Percentiles rank a stretch among this genome's conserved stretches.
Conservation (phyloP, 2,888 invertebrate genomes). For the Coleophora deauratella region DNA sequence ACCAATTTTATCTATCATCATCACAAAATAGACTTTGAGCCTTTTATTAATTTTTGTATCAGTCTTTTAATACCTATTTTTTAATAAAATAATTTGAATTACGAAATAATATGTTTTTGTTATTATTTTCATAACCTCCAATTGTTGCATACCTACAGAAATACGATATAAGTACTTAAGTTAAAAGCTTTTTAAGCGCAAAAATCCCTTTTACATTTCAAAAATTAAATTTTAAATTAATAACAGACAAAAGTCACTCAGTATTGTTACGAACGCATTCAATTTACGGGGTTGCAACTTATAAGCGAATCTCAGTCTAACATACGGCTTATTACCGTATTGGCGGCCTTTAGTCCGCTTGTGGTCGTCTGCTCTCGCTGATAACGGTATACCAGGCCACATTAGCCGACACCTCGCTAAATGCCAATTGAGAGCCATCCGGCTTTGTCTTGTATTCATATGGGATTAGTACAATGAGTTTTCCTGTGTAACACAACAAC, state of each 20-base stretch:
- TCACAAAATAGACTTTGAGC: constrained; percentile 26
- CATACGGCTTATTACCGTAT: constrained; percentile 57
- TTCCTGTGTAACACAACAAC: too few relatives aligned
- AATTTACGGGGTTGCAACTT: constrained; percentile 51
- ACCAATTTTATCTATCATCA: constrained; percentile 12
- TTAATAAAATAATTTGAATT: constrained; percentile 66
- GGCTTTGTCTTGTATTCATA: constrained; percentile 27
- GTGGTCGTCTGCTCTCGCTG: constrained; percentile 52
- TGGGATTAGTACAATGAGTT: too few relatives aligned
- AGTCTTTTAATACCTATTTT: constrained; percentile 65
- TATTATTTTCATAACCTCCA: constrained; percentile 10
- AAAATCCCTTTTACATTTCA: too few relatives aligned
- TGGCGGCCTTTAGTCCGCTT: constrained; percentile 48
- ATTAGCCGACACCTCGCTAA: constrained; percentile 25
- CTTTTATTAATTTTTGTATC: constrained; percentile 61
- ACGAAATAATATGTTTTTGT: constrained; percentile 30
- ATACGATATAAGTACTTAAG: too few relatives aligned
- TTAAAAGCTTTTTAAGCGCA: too few relatives aligned
- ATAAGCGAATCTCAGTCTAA: constrained; percentile 50
- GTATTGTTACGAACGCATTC: constrained; percentile 41
- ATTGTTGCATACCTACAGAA: background rate
- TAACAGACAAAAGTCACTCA: too few relatives aligned
- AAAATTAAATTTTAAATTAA: too few relatives aligned
- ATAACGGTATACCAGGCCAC: constrained; percentile 45
- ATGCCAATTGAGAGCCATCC: constrained; percentile 24